Percentiles rank a stretch among this genome's conserved stretches.
phyloP scores from a whole-genome alignment of 2,797 vertebrate species.

The Paedocypris micromegethes region DNA sequence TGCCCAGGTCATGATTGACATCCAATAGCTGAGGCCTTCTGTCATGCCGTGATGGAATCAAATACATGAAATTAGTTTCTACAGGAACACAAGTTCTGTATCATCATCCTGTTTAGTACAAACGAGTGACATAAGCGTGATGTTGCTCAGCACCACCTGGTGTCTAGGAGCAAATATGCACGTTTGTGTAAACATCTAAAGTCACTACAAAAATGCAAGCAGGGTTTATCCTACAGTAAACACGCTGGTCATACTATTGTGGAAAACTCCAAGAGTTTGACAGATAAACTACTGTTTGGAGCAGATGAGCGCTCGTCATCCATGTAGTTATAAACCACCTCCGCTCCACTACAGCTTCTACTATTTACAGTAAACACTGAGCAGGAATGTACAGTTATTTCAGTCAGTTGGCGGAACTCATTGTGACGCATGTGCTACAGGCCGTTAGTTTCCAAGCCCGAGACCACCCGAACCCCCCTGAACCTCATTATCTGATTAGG shows the following conservation, averaged over 20 bases:
- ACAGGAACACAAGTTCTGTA: no score
- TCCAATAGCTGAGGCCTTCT: no score
- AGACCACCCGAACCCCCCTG: conserved; percentile 16
- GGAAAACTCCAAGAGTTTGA: background rate
- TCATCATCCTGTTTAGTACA: no score
- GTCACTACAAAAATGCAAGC: no score
- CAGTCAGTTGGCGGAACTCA: conserved; percentile 31
- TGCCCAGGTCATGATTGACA: background rate
- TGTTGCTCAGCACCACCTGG: no score
- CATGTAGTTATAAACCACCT: conserved; percentile 42
- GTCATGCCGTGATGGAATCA: no score
- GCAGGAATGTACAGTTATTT: conserved; percentile 56
- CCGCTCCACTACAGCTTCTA: conserved; percentile 31
- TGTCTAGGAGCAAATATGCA: no score
- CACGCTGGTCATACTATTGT: background rate
- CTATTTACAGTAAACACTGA: conserved; percentile 63
- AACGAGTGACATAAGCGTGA: no score
- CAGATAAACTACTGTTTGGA: conserved; percentile 28
- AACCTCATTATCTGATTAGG: conserved; percentile 39
- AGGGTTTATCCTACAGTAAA: no score
- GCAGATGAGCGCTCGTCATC: conserved; percentile 24
- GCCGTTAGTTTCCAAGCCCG: conserved; percentile 19
- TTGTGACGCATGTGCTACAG: conserved; percentile 32
- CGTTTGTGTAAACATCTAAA: no score
- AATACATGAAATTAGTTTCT: no score